Evolutionary conservation across 2,888 invertebrate genomes (phyloP).

Genomic region (Stenodema calcarata): DNA sequence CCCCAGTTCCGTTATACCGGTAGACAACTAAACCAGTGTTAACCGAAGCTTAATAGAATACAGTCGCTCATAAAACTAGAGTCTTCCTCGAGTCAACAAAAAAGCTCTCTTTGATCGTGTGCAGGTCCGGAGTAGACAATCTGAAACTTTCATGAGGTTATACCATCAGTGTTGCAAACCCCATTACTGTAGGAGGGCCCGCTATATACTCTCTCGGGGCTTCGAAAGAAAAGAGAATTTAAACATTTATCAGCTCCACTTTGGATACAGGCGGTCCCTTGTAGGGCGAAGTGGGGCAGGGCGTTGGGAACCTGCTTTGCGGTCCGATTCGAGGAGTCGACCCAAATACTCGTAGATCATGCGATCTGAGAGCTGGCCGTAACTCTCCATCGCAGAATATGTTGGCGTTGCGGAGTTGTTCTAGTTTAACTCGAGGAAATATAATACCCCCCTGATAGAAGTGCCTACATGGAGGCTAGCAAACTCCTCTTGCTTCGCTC

Average conservation of each 20-base stretch:
- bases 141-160: constrained; percentile 23
- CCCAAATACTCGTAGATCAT: not conserved
- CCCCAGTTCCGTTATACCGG: not conserved
- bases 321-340: not conserved
- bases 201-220: not conserved
- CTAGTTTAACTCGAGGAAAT: too few species aligned
- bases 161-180: not conserved
- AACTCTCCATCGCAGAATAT: too few species aligned
- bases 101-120: not conserved
- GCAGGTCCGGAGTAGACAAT: not conserved
- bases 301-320: constrained; percentile 4
- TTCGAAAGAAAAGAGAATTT: constrained; percentile 10
- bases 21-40: not conserved
- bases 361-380: not conserved
- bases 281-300: constrained; percentile 6
- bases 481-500: too few species aligned
- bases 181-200: not conserved
- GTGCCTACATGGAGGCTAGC: too few species aligned
- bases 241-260: not conserved
- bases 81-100: not conserved
- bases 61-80: not conserved
- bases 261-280: not conserved
- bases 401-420: too few species aligned
- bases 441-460: too few species aligned
- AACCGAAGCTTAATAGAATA: not conserved